Evolutionary conservation across 2,797 vertebrate genomes (phyloP), one percentile per base, ranked within the genome.

Genomic region (Stomatorhinus walkeri): DNA sequence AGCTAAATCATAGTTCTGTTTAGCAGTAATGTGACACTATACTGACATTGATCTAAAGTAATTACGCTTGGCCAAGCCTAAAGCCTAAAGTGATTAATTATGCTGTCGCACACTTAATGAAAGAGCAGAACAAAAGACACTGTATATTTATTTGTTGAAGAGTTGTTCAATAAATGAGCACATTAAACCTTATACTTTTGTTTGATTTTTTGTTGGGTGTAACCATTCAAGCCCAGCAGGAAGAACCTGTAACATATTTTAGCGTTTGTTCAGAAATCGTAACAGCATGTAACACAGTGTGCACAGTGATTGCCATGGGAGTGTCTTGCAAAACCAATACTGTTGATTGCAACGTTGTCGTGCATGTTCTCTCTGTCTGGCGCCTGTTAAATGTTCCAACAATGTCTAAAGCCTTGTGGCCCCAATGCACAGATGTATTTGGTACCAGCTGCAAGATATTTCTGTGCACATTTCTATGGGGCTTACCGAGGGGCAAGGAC

Each of bases 61-160:
- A 87, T 87, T 40, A 52, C 32, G 4, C 51, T 36, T 87, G 54
- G 59, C 52, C 85, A 61, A 87, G 14, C 85, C 54, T 56, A 40
- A 59, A 40, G 54, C 85, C 85, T 22, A 61, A 61, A 43, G 85
- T n/a, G n/a, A 49, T 40, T 87, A 68, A 87, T 87, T 87, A 87
- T 46, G 36, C 59, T 87, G 87, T 87, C 59, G 68, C 4, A 40
- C 28, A 28, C 22, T 64, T 46, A 64, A 49, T 68, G 51, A 68
- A 24, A 28, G 3, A 87, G 56, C 36, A 48, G 32, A 48, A 87
- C n/a, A 46, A 87, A 87, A 87, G 49, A 40, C 36, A 87, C 32
- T 36, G 40, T 64, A 14, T 36, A 43, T 40, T 87, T 40, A 87
- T 87, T 40, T 87, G 28, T 43, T 19, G 32, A 19, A 59, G 85